A percentile compares a stretch with the other conserved stretches of the same genome.
These are phyloP conservation scores for Pseudomyrmex concolor DNA, from an alignment of 1,140 invertebrate genomes.

Conservation along the genomic window DNA sequence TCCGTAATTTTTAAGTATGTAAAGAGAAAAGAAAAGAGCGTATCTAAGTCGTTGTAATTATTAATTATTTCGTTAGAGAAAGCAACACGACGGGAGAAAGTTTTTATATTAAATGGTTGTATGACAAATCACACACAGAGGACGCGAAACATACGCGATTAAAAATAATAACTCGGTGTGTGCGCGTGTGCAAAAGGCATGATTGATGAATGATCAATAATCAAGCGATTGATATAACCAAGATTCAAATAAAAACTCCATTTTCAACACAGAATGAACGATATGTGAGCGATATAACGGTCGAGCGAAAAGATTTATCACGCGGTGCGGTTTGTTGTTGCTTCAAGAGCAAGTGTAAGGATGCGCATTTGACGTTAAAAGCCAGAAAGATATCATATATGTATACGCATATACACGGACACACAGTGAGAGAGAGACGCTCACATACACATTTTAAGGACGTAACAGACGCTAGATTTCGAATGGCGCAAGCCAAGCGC, in stretches of 20 bases:
- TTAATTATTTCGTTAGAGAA: constrained; percentile 74
- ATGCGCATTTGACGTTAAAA: constrained; percentile 59
- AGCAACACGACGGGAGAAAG: constrained; percentile 44
- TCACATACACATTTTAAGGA: constrained; percentile 59
- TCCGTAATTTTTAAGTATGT: constrained; percentile 74
- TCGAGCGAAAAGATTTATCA: background rate
- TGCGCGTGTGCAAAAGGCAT: background rate
- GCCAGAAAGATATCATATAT: constrained; percentile 32
- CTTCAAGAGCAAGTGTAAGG: constrained; percentile 18
- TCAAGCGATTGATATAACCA: constrained; percentile 1
- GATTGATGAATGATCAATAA: constrained; percentile 21
- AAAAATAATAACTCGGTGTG: background rate
- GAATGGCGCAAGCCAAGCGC: constrained; percentile 43
- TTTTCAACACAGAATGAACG: background rate
- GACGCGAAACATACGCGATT: constrained; percentile 15
- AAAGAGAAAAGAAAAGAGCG: constrained; percentile 60
- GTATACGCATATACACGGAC: constrained; percentile 33
- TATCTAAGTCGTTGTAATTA: constrained; percentile 79
- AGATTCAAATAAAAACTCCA: background rate
- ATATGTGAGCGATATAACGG: background rate
- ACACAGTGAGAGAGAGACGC: constrained; percentile 24
- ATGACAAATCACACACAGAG: constrained; percentile 32
- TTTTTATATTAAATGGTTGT: constrained; percentile 8
- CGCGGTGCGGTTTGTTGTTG: background rate
- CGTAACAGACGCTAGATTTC: constrained; percentile 69